phyloP scores from a whole-genome alignment of 2,888 invertebrate species.

The Trisateles emortualis region DNA sequence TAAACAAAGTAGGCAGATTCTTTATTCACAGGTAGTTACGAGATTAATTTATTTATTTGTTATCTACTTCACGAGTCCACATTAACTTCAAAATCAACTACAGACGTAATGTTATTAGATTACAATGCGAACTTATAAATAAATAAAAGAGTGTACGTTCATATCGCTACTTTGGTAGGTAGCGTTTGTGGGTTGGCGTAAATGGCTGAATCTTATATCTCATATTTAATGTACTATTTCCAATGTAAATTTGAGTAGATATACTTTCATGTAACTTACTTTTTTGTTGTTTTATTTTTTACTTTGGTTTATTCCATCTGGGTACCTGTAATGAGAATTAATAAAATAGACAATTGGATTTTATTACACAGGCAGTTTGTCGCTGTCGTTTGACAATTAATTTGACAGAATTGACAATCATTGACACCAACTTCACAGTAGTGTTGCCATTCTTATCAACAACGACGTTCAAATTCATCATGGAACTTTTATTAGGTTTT shows the following conservation, averaged over 20 bases:
- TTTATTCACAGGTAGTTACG: neutral
- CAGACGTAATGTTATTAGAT: too few relatives aligned
- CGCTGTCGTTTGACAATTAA: slow-evolving; percentile 18
- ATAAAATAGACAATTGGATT: slow-evolving; percentile 20
- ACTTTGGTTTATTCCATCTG: slow-evolving; percentile 41
- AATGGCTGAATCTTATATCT: neutral
- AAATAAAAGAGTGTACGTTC: too few relatives aligned
- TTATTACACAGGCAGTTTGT: slow-evolving; percentile 27
- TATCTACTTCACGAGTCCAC: too few relatives aligned
- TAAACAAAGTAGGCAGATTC: slow-evolving; percentile 2
- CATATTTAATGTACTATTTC: neutral
- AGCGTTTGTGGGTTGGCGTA: neutral
- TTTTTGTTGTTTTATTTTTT: neutral
- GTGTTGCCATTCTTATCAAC: too few relatives aligned
- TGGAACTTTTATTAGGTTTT: too few relatives aligned
- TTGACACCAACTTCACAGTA: neutral
- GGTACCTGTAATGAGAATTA: slow-evolving; percentile 15
- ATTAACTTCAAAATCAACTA: too few relatives aligned
- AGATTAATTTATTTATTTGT: too few relatives aligned
- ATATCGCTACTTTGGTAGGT: neutral
- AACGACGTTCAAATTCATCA: too few relatives aligned
- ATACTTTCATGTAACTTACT: slow-evolving; percentile 7
- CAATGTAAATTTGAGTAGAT: neutral
- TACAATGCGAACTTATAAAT: too few relatives aligned
- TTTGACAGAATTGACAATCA: slow-evolving; percentile 8